Percentiles rank a stretch among this genome's conserved stretches.
Conservation (phyloP, 2,888 invertebrate species). For the Apamea anceps region DNA sequence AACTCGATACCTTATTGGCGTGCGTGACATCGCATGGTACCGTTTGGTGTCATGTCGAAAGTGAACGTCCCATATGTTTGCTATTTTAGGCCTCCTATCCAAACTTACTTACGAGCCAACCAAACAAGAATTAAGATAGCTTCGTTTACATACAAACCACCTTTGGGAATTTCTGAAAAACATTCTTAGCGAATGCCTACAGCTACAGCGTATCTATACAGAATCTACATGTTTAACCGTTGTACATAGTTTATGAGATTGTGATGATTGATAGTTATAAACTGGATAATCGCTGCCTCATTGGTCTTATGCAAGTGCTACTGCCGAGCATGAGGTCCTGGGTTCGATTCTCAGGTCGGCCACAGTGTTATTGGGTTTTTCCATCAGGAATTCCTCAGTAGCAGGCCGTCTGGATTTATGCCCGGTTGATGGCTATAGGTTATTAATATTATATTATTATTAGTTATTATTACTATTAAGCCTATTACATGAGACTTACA, state of each 20-base stretch:
- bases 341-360: too few relatives aligned
- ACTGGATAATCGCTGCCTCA: background rate
- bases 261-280: background rate
- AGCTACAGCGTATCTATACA: background rate
- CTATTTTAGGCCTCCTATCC: conserved; percentile 28
- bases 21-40: conserved; percentile 54
- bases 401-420: background rate
- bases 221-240: background rate
- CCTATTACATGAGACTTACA: background rate
- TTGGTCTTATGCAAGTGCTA: background rate
- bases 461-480: too few relatives aligned
- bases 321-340: background rate
- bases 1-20: conserved; percentile 57
- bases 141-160: conserved; percentile 2
- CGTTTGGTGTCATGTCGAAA: conserved; percentile 45
- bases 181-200: background rate
- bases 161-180: background rate
- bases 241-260: background rate
- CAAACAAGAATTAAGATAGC: conserved; percentile 37
- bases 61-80: conserved; percentile 41
- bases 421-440: background rate
- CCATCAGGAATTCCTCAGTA: too few relatives aligned
- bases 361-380: too few relatives aligned
- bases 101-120: conserved; percentile 17
- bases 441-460: too few relatives aligned